Percentiles rank a stretch among this genome's conserved stretches.
Conservation (phyloP, 2,113 vertebrate genomes). For the Pangasianodon gigas region DNA sequence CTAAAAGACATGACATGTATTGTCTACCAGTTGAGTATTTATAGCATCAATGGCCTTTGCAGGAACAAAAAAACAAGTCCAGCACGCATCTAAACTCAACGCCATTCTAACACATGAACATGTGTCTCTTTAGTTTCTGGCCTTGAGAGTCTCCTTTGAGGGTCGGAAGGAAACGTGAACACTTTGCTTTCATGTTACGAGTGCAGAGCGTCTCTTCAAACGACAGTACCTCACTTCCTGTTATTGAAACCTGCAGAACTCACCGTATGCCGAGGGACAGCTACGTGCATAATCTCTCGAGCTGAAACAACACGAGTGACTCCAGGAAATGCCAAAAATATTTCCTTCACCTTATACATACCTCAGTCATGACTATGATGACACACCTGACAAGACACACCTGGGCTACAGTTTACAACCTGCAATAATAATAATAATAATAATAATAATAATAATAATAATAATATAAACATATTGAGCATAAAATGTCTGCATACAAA, state of each 20-base stretch:
- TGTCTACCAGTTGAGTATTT: neutral
- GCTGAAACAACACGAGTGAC: neutral
- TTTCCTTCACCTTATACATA: conserved; percentile 5
- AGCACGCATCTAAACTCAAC: neutral
- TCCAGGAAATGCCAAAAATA: conserved; percentile 18
- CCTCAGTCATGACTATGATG: neutral
- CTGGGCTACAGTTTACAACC: neutral
- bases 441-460: neutral
- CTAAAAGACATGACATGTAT: neutral
- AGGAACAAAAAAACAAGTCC: neutral
- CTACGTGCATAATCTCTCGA: conserved; percentile 53
- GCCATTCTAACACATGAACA: neutral
- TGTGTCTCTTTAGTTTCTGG: conserved; percentile 10
- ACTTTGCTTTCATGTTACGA: conserved; percentile 49
- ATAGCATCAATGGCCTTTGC: neutral
- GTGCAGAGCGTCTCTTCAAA: conserved; percentile 67
- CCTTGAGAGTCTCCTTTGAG: conserved; percentile 57
- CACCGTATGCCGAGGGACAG: conserved; percentile 22
- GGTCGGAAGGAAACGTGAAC: conserved; percentile 63
- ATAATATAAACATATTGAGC: neutral
- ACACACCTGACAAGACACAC: neutral
- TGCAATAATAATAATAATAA: neutral
- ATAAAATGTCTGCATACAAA: neutral
- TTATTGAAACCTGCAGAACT: conserved; percentile 70
- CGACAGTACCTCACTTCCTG: conserved; percentile 74